Evolutionary conservation across 2,888 invertebrate species (phyloP), one percentile per base, ranked within the genome.

Genomic region (Agonopterix alstromeriana): DNA sequence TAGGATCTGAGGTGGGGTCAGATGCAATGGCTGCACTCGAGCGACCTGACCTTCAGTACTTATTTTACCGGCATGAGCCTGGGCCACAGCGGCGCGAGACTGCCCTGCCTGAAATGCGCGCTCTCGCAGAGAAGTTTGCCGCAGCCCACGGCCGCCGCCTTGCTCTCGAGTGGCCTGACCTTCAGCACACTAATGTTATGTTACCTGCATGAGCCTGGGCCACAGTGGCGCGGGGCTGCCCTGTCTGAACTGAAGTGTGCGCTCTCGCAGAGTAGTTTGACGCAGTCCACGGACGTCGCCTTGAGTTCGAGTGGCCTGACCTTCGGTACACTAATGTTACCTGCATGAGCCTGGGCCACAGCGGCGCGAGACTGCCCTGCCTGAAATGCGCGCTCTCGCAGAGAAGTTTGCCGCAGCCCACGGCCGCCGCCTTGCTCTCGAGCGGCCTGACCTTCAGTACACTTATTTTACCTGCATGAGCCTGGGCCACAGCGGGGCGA

Each of bases 361-460:
- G 89, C 47, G 83, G 82, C 41, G 88, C 84, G 59, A 98, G 96
- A 0, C 54, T 36, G 0, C 77, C 77, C 8, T 61, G 57, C 3
- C 90, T 90, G 56, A 93, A 92, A 53, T 91, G 90, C 8, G 92
- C 91, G 53, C 93, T 91, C 71, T 97, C 96, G 53, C 95, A 94
- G 0, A 99, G 87, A 54, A 99, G 79, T 73, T 94, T 95, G 2
- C 94, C 94, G 61, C 98, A 91, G 48, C 98, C 99, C 38, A 97
- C 94, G 1, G 97, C 96, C 48, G 97, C 95, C 56, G 98, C 94
- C 89, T 97, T n/a, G n/a, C n/a, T n/a, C n/a, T n/a, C n/a, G n/a
- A n/a, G n/a, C 14, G 14, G 14, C 14, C 14, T 14, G 14, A 14
- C 14, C 14, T 14, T 14, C 14, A 14, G 14, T 14, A 14, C 14